Base-by-base conservation (phyloP, 1,140 invertebrate genomes). In the Drosophila kanapiae region DNA sequence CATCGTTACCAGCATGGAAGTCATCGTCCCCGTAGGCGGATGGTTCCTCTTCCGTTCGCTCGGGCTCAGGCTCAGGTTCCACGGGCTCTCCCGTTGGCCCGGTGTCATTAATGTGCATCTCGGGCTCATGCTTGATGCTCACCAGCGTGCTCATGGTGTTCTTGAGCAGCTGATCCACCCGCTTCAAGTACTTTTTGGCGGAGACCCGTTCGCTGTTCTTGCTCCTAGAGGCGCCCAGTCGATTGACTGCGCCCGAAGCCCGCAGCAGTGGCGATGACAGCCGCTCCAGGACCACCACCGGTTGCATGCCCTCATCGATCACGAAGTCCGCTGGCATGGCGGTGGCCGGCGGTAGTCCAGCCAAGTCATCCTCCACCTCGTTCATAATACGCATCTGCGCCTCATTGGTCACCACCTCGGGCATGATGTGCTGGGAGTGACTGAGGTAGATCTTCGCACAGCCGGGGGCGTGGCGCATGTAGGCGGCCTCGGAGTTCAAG, bases 81-180 rank as follows among this genome's bases (percentile, higher is more conserved):
- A 33, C 10, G 6, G 78, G 60, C n/a, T 78, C 80, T 11, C 18
- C 6, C 1, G 47, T 35, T 18, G 78, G 69, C 6, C 64, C 91
- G 2, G 79, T 69, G 23, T 87, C 76, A 60, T 71, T 74, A 1
- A 92, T 90, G 27, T 92, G 91, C 13, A 92, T 75, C 37, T 92
- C 88, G 0, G 91, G 91, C 65, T 92, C 91, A 57, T 92, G 88
- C 40, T 92, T 92, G 13, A 92, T 92, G 70, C 91, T 92, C 4
- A 91, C 91, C 27, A 92, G 48, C 7, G 88, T 91, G 72, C 45
- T 91, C 60, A 92, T 88, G 7, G 91, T 92, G 31, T 74, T 91
- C 29, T 91, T 92, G 0, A 92, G 67, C 53, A 92, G 51, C 48
- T 92, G 75, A 70, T 92, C 91, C 8, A 92, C 85, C 1, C 91